Base-by-base conservation (phyloP, 2,888 invertebrate species). In the Dione vanillae region DNA sequence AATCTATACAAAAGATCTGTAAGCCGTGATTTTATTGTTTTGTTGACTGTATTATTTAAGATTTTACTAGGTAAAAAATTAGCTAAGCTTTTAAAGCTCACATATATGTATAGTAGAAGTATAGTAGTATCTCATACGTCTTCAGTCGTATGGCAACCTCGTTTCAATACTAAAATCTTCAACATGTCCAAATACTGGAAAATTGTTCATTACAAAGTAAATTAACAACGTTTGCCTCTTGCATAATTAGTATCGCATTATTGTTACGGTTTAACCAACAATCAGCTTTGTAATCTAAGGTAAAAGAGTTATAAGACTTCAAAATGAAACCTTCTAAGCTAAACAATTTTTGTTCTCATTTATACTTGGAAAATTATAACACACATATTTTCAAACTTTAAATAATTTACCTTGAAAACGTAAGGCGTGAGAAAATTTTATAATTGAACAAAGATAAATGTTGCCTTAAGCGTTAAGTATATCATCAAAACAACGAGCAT, bases 161-260 rank as follows among this genome's bases (percentile, higher is more conserved):
- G 20, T 43, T 61, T 43, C 59, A 61, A 45, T 61, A 43, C 3
- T 5, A 0, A 61, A 56, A 40, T 40, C 35, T 6, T 1, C 37
- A 11, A 10, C 56, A 56, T 56, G 37, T 37, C 37, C 16, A 56
- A 56, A 37, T 56, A 37, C 40, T 56, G 45, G n/a, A 35, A 61
- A 45, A 61, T 61, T 35, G 11, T 16, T 43, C n/a, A 43, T 43
- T 27, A 59, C 20, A 59, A 59, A 43, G 20, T 27, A 43, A 59
- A 43, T 27, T 43, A 56, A 59, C 59, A 59, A 43, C 14, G 11
- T 59, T 59, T 20, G 43, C 14, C 7, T 59, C 43, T 61, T 61
- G 27, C 61, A 45, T 61, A 45, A 61, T 61, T 45, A 10, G 56
- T 61, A 45, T 35, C 27, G 45, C 61, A 16, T 61, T 61, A 45